Evolutionary conservation across 2,797 vertebrate species (phyloP).

Genomic region (Vespertilio murinus): DNA sequence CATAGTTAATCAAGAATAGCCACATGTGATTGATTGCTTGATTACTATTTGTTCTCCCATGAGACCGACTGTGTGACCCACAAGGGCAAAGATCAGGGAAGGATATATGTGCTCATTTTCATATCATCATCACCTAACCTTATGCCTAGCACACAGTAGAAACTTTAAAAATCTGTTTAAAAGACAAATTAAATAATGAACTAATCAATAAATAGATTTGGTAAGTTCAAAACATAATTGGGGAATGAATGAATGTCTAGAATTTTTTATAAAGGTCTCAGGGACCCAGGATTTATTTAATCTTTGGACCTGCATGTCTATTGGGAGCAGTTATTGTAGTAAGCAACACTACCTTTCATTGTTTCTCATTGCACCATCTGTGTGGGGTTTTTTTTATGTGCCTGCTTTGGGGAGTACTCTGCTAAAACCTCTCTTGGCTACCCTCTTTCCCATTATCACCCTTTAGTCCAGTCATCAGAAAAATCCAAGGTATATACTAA

Average conservation of each 20-base stretch:
- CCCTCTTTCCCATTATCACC: not conserved
- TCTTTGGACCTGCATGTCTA: not conserved
- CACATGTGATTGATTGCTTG: not conserved
- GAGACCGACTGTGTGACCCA: not conserved
- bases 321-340: not conserved
- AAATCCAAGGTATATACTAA: not conserved
- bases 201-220: not conserved
- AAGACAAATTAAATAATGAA: slow-evolving; percentile 8
- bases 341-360: no score
- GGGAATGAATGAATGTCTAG: not conserved
- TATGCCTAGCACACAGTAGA: not conserved
- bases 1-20: not conserved
- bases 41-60: not conserved
- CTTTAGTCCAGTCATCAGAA: not conserved
- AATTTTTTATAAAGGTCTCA: not conserved
- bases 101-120: not conserved
- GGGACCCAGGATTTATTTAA: not conserved
- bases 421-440: not conserved
- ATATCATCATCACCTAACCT: not conserved
- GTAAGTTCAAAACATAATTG: not conserved
- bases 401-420: not conserved
- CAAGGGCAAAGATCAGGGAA: not conserved
- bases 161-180: not conserved
- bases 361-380: not conserved
- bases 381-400: no score